Evolutionary conservation across 2,113 vertebrate genomes (phyloP), one percentile per base, ranked within the genome.

Genomic region (Gallinago jamesoni): DNA sequence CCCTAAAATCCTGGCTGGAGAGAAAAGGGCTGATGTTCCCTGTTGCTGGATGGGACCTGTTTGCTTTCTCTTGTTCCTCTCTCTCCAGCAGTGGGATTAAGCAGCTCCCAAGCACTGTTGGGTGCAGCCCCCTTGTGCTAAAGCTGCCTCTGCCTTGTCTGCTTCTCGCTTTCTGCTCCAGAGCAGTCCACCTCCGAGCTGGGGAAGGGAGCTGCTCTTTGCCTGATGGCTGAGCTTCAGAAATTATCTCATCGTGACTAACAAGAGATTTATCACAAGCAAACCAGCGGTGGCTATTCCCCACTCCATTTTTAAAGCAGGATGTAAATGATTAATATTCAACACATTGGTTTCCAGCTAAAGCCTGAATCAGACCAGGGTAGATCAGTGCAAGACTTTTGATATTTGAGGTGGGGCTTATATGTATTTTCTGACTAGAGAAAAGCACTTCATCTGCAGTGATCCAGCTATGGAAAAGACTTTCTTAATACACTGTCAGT

Each of bases 391-490:
- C 9, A 12, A 95, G 86, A 87, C 70, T 69, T 82, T 3, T 8
- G 20, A 57, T 80, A 47, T 67, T 60, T 45, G 19, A 11, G 35
- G 53, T 81, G 84, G 57, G 73, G 78, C 88, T 91, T 87, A 7
- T 19, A 5, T 41, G 2, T 66, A 6, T 80, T 87, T 89, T 78
- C 47, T 73, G 81, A 7, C 30, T 20, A 18, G 76, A 25, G 55
- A 84, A n/a, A 31, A 48, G 30, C 39, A 17, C 64, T 72, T 75
- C 43, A 4, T 48, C 89, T 66, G 64, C 86, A 84, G 56, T 94
- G 92, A 92, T 89, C 84, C 55, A 37, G 39, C 90, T 79, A 39
- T 6, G 62, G 41, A 66, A 70, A 75, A 63, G 89, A 30, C 59
- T 86, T 92, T 48, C 86, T 56, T 95, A 90, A 81, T 87, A 90